These are phyloP conservation scores for Chionoecetes opilio DNA, from an alignment of 1,140 invertebrate species.

Conservation along the genomic window DNA sequence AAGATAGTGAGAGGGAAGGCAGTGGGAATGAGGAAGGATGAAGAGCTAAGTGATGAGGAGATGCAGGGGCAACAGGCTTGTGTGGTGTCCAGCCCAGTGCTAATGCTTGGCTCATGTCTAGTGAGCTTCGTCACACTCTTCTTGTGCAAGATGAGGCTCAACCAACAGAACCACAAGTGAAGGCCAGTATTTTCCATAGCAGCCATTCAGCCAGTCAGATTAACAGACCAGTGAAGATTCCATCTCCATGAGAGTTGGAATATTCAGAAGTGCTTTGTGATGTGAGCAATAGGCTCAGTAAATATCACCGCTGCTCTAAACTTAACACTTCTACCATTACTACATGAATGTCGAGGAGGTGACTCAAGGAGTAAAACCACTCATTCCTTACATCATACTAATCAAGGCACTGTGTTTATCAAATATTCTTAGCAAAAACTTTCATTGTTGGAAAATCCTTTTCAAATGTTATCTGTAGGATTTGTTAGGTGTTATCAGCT, in stretches of 20 bases:
- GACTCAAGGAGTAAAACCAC: background rate
- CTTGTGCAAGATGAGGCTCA: slow-evolving; percentile 68
- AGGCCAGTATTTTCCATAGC: background rate
- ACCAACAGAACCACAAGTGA: background rate
- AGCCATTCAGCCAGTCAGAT: background rate
- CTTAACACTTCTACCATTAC: background rate
- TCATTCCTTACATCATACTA: background rate
- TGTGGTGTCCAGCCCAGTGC: slow-evolving; percentile 67
- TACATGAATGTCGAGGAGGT: background rate
- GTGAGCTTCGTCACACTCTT: slow-evolving; percentile 67
- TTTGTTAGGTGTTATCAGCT: slow-evolving; percentile 12
- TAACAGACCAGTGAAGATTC: too few species aligned
- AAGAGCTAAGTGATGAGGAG: slow-evolving; percentile 71
- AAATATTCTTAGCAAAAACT: background rate
- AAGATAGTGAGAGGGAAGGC: background rate
- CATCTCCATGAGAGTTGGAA: background rate
- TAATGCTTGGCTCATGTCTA: slow-evolving; percentile 68
- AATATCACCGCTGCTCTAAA: background rate
- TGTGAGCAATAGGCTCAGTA: background rate
- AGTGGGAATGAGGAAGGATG: background rate
- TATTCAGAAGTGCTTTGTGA: background rate
- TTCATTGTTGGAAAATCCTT: background rate
- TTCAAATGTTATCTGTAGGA: background rate
- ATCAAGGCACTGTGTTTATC: background rate
- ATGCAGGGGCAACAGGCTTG: slow-evolving; percentile 54